A percentile compares a stretch with the other conserved stretches of the same genome.
Conservation (phyloP, 2,888 invertebrate genomes). For the Pycnomerus fuliginosus region DNA sequence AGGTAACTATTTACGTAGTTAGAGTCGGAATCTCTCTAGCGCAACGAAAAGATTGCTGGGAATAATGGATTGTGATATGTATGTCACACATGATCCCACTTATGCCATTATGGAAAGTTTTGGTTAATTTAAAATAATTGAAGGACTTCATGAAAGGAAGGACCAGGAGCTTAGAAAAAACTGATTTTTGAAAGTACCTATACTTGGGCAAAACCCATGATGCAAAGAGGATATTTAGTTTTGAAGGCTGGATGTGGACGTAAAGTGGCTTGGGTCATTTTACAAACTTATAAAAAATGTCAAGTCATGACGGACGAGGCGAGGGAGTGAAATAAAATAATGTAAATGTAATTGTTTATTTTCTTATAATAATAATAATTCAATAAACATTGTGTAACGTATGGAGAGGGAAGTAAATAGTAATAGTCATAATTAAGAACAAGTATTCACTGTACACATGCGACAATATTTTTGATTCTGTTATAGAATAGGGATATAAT, state of each 20-base stretch:
- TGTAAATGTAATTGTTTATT: constrained; percentile 23
- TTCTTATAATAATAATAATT: constrained; percentile 21
- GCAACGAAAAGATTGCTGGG: background rate
- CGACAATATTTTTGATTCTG: constrained; percentile 29
- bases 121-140: too few relatives aligned
- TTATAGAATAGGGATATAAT: constrained; percentile 26
- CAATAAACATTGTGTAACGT: constrained; percentile 33
- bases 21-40: constrained; percentile 4
- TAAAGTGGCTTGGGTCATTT: too few relatives aligned
- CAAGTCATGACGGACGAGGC: constrained; percentile 2
- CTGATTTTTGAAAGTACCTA: too few relatives aligned
- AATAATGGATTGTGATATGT: background rate
- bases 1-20: constrained; percentile 6
- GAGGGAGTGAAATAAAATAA: constrained; percentile 5
- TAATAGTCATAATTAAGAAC: constrained; percentile 19
- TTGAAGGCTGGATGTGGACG: too few relatives aligned
- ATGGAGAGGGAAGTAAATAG: constrained; percentile 28
- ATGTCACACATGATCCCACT: background rate
- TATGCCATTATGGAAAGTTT: too few relatives aligned
- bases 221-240: too few relatives aligned
- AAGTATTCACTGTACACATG: constrained; percentile 23
- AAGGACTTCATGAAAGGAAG: too few relatives aligned
- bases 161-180: too few relatives aligned
- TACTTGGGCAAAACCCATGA: too few relatives aligned
- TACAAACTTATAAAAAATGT: too few relatives aligned